Evolutionary conservation across 92 coral and sea anemone species (phyloP).

Genomic region (Phymanthus crucifer): DNA sequence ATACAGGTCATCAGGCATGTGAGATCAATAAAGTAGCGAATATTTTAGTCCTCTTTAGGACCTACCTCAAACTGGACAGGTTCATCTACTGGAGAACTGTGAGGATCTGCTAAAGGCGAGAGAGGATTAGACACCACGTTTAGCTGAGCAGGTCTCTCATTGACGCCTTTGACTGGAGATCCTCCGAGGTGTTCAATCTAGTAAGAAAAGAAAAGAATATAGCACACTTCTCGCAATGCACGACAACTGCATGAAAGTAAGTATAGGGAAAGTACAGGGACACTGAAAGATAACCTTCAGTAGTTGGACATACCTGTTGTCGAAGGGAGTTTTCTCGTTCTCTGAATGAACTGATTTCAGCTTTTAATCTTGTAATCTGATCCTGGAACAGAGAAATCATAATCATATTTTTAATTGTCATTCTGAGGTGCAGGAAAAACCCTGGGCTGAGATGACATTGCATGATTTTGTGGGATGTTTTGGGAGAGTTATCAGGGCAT

Average conservation of each 20-base stretch:
- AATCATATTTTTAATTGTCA: no score
- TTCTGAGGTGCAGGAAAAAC: no score
- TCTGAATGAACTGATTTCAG: conserved; percentile 75
- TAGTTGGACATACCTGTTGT: conserved; percentile 50
- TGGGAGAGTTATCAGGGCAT: no score
- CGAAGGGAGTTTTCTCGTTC: conserved; percentile 76
- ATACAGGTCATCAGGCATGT: not conserved
- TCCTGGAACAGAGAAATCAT: conserved; percentile 57
- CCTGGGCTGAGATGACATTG: no score
- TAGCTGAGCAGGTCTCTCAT: conserved; percentile 85
- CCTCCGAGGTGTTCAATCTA: conserved; percentile 76
- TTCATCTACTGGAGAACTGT: conserved; percentile 80
- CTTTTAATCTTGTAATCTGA: conserved; percentile 71
- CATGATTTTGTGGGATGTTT: no score
- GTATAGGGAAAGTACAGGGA: no score
- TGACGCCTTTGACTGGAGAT: conserved; percentile 60
- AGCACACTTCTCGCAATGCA: no score
- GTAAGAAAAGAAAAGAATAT: no score
- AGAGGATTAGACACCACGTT: conserved; percentile 88
- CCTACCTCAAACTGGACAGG: conserved; percentile 93
- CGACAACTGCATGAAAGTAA: no score
- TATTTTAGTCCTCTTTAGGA: not conserved
- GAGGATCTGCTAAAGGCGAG: conserved; percentile 59
- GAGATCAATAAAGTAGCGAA: not conserved
- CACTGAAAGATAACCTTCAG: no score